A percentile compares a stretch with the other conserved stretches of the same genome.
Evolutionary conservation across 2,113 vertebrate genomes (phyloP).

Genomic region (Heterochromis multidens): DNA sequence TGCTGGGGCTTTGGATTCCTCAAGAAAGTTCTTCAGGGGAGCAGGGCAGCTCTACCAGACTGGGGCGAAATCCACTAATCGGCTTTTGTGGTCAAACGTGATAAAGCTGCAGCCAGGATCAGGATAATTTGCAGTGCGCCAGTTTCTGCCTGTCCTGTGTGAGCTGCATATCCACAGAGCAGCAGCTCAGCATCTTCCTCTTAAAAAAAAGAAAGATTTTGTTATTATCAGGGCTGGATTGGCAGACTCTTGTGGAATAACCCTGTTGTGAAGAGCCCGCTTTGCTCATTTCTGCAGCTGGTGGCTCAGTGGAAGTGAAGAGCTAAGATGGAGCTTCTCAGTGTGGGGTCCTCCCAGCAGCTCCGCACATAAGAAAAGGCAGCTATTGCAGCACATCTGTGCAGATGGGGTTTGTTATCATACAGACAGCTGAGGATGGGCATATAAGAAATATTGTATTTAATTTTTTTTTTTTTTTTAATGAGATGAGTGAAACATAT

Average conservation of each 20-base stretch:
- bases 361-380: slow-evolving; percentile 14
- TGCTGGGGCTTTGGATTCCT: slow-evolving; percentile 42
- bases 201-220: slow-evolving; percentile 60
- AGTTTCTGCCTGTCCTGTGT: slow-evolving; percentile 40
- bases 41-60: slow-evolving; percentile 30
- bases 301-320: slow-evolving; percentile 52
- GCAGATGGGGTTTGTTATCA: slow-evolving; percentile 19
- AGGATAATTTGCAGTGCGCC: slow-evolving; percentile 57
- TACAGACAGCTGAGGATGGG: slow-evolving; percentile 5
- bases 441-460: background rate
- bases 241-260: slow-evolving; percentile 48
- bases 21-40: slow-evolving; percentile 41
- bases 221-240: slow-evolving; percentile 44
- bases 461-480: background rate
- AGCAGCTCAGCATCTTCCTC: slow-evolving; percentile 56
- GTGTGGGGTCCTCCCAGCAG: slow-evolving; percentile 58
- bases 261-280: slow-evolving; percentile 43
- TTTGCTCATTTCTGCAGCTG: slow-evolving; percentile 54
- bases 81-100: slow-evolving; percentile 72
- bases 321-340: slow-evolving; percentile 50
- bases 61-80: slow-evolving; percentile 72
- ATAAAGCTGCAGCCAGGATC: slow-evolving; percentile 65
- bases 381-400: slow-evolving; percentile 42
- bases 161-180: slow-evolving; percentile 52
- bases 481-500: background rate